Base-by-base conservation (phyloP, 1,140 invertebrate species). In the Ostrea denselamellosa region DNA sequence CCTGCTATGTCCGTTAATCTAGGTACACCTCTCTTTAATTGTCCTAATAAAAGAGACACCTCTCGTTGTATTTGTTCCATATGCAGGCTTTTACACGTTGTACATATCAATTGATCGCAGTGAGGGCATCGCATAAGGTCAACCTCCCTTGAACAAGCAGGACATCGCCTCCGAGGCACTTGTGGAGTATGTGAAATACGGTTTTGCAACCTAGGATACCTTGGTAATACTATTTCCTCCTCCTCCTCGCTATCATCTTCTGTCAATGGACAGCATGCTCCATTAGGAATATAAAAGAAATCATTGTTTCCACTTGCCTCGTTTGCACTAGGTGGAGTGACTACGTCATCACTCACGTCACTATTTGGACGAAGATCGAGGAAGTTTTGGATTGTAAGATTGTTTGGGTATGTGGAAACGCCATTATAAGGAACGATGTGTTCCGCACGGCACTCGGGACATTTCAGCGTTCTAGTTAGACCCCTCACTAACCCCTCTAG, bases 391-490 rank as follows among this genome's bases (percentile, higher is more conserved):
- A 94, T 90, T 10, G 93, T 93, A 8, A 93, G 88, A 62, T 94
- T 94, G 85, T 92, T 93, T 14, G 93, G 93, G 85, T 92, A 93
- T 8, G 89, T 85, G 14, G 90, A 88, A 7, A 91, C 89, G 2
- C 93, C 93, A 28, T 89, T 87, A 58, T 92, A 90, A 9, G 98
- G 98, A 92, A 99, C 98, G 87, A 98, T 96, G 96, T 99, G 98
- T 96, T 99, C 98, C 83, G 98, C 98, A 86, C 99, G 96, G 94
- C 99, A 99, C 97, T 99, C 99, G 93, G 99, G 99, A 96, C 99
- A 99, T 96, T 99, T 99, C 68, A 99, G 58, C 54, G 56, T 87
- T 77, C 86, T 83, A 10, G 91, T 92, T 17, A 89, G 85, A 14
- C 82, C 68, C 77, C 92, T 90, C 19, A 93, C 90, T 4, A 94